Conservation (phyloP, 2,888 invertebrate species). For the Andricus curvator region DNA sequence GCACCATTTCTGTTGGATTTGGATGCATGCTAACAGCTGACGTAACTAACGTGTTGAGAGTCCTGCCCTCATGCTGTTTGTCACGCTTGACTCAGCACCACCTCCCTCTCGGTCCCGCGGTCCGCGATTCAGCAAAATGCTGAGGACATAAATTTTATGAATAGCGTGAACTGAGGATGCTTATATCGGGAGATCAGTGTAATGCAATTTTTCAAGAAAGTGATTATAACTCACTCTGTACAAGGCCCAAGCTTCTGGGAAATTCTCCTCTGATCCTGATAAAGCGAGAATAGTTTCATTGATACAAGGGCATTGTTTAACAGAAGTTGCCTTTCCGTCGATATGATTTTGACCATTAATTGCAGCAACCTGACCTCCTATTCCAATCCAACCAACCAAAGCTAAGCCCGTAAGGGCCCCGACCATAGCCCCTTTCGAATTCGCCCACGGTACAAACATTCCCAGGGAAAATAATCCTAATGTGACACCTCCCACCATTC, state of each 20-base stretch:
- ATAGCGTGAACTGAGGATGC: too few relatives aligned
- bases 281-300: constrained; percentile 70
- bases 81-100: too few relatives aligned
- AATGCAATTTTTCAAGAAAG: too few relatives aligned
- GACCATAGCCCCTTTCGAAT: constrained; percentile 86
- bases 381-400: constrained; percentile 83
- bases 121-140: too few relatives aligned
- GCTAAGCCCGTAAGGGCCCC: constrained; percentile 82
- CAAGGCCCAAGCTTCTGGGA: constrained; percentile 62
- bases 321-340: constrained; percentile 79
- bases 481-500: constrained; percentile 93
- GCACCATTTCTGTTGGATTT: too few relatives aligned
- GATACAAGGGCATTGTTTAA: constrained; percentile 80
- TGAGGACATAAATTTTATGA: too few relatives aligned
- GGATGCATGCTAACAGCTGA: too few relatives aligned
- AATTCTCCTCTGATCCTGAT: constrained; percentile 19
- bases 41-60: too few relatives aligned
- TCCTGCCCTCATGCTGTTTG: too few relatives aligned
- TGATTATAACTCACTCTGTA: constrained; percentile 66
- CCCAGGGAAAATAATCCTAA: constrained; percentile 93
- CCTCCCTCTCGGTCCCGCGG: too few relatives aligned
- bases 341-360: constrained; percentile 76
- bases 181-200: too few relatives aligned
- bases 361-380: constrained; percentile 84
- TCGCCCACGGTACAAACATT: constrained; percentile 93